Evolutionary conservation across 2,797 vertebrate genomes (phyloP), one percentile per base, ranked within the genome.

Genomic region (Nannoperca australis): DNA sequence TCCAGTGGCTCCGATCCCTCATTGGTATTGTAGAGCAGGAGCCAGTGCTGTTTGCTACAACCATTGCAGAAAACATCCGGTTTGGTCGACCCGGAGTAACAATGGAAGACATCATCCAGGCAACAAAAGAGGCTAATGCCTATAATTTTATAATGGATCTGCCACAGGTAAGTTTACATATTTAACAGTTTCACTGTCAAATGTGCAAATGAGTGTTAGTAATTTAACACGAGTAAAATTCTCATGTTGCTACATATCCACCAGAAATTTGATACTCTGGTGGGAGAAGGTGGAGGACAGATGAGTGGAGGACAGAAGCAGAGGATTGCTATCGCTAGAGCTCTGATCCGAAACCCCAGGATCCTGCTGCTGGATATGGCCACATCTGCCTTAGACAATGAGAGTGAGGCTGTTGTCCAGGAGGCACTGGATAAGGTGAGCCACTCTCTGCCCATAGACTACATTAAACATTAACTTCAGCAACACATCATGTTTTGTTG

Each of bases 221-320:
- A 27, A 18, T 67, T 13, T 53, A 51, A 15, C 8, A 30, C 18
- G 20, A 1, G 3, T 24, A 14, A 56, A 62, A 68, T 17, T 2
- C 60, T 27, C 9, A 40, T n/a, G 8, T 11, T 54, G 5, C 17
- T 30, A 7, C 24, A 56, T 17, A 14, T 75, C 60, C 15, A 49
- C 1, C 73, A 96, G 95, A 94, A 87, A 88, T 96, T 96, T 89
- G 90, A 95, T 18, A 96, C 96, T 12, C 51, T 96, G 79, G 96
- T 96, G 50, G 95, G 96, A 61, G 93, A 96, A 61, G 94, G 95
- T 58, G 96, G 96, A 38, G 94, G 95, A 18, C 96, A 96, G 88
- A 95, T 96, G 95, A 96, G 96, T 38, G 96, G 96, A 78, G 95
- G 95, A 30, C 95, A 96, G 82, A 96, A 96, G 72, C 95, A 96